Conservation (phyloP, 2,797 vertebrate species). For the Scarus forsteni region DNA sequence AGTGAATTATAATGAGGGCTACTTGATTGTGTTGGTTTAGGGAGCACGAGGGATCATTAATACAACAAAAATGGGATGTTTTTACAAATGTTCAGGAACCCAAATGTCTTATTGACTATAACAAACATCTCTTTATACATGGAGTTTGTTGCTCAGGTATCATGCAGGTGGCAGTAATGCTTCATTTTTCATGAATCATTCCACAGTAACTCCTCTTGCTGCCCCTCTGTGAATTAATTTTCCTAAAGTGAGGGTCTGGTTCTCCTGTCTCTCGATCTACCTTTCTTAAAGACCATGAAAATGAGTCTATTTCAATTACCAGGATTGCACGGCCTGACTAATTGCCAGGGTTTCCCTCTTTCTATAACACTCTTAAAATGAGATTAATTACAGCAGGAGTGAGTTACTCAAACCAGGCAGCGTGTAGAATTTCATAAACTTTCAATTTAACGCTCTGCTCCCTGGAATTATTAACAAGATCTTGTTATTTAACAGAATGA, state of each 20-base stretch:
- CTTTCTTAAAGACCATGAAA: conserved; percentile 7
- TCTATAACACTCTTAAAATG: conserved; percentile 16
- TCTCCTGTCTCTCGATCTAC: background rate
- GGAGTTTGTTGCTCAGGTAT: background rate
- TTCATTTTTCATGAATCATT: no score
- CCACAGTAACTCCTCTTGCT: background rate
- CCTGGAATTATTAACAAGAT: conserved; percentile 20
- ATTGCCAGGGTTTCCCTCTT: conserved; percentile 20
- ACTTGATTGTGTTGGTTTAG: no score
- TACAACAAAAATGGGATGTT: no score
- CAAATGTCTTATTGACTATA: no score
- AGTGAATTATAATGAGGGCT: no score
- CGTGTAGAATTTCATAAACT: conserved; percentile 18
- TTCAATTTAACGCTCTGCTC: conserved; percentile 27
- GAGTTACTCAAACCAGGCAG: conserved; percentile 4
- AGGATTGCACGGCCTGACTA: conserved; percentile 6
- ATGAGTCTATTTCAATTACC: conserved; percentile 1
- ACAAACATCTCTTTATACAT: no score
- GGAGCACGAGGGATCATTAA: no score
- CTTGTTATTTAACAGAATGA: background rate
- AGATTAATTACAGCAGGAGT: conserved; percentile 37
- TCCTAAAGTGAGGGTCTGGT: background rate
- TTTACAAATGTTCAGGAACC: no score
- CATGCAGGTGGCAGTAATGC: no score
- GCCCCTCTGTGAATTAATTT: background rate